Evolutionary conservation across 2,888 invertebrate species (phyloP).

Genomic region (Watsonalla cultraria): DNA sequence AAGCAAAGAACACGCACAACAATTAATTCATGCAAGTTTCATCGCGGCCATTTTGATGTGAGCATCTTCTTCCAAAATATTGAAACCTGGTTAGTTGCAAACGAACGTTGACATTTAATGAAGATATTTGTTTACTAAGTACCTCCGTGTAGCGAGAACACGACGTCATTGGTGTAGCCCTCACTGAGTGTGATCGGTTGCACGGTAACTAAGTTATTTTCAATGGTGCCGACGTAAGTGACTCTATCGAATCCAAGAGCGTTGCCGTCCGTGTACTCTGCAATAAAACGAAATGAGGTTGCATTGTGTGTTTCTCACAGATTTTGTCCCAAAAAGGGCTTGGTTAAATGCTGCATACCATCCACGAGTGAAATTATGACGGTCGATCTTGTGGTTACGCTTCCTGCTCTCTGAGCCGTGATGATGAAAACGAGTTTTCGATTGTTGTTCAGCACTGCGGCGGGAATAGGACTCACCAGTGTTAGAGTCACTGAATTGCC

Average conservation of each 20-base stretch:
- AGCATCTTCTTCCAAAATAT: background rate
- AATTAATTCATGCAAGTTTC: background rate
- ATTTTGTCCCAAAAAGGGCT: background rate
- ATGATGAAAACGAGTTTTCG: constrained; percentile 26
- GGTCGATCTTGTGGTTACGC: constrained; percentile 17
- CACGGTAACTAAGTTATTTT: constrained; percentile 12
- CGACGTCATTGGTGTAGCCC: constrained; percentile 22
- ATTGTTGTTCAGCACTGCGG: constrained; percentile 24
- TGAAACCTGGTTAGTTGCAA: no score
- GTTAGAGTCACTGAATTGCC: constrained; percentile 14
- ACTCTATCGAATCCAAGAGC: background rate
- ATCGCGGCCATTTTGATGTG: background rate
- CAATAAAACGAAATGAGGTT: background rate
- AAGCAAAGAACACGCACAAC: background rate
- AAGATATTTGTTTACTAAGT: background rate
- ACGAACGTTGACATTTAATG: no score
- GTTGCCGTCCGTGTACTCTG: background rate
- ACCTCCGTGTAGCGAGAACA: constrained; percentile 23
- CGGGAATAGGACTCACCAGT: constrained; percentile 18
- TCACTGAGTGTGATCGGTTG: constrained; percentile 23
- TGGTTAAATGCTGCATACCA: constrained; percentile 11
- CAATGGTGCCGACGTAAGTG: constrained; percentile 24
- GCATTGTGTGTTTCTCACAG: no score
- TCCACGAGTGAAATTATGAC: constrained; percentile 21
- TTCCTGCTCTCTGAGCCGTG: constrained; percentile 18